Percentiles rank a stretch among this genome's conserved stretches.
Evolutionary conservation across 2,113 vertebrate species (phyloP).

Genomic region (Pollachius pollachius): DNA sequence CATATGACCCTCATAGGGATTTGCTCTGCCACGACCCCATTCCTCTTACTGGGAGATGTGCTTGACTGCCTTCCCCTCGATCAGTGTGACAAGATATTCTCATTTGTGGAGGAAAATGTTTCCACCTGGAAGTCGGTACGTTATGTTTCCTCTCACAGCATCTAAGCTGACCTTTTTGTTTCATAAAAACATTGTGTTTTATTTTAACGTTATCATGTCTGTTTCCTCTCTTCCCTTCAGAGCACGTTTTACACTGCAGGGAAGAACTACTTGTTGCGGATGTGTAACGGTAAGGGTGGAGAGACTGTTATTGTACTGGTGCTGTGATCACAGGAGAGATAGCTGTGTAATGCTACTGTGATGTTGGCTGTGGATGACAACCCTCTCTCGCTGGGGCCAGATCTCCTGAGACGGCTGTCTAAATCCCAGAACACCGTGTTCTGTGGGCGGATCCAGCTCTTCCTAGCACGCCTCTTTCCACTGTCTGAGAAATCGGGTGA

Average conservation of each 20-base stretch:
- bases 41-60: conserved; percentile 92
- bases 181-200: neutral
- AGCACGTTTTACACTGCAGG: conserved; percentile 95
- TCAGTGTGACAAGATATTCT: conserved; percentile 95
- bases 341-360: neutral
- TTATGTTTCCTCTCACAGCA: conserved; percentile 6
- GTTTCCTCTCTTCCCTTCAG: conserved; percentile 60
- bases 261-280: conserved; percentile 96
- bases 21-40: conserved; percentile 93
- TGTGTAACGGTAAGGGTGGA: conserved; percentile 92
- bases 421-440: conserved; percentile 99
- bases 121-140: conserved; percentile 96
- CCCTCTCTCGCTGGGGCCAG: conserved; percentile 61
- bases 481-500: conserved; percentile 97
- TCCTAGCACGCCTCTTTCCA: conserved; percentile 94
- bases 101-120: conserved; percentile 97
- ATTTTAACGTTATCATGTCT: neutral
- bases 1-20: conserved; percentile 77
- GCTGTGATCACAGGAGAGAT: too few species aligned
- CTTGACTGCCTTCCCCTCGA: conserved; percentile 96
- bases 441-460: conserved; percentile 96
- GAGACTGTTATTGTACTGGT: too few species aligned
- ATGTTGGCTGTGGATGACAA: neutral
- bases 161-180: neutral
- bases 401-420: conserved; percentile 92